Base-by-base conservation (phyloP, 2,113 vertebrate species). In the Eonycteris spelaea region DNA sequence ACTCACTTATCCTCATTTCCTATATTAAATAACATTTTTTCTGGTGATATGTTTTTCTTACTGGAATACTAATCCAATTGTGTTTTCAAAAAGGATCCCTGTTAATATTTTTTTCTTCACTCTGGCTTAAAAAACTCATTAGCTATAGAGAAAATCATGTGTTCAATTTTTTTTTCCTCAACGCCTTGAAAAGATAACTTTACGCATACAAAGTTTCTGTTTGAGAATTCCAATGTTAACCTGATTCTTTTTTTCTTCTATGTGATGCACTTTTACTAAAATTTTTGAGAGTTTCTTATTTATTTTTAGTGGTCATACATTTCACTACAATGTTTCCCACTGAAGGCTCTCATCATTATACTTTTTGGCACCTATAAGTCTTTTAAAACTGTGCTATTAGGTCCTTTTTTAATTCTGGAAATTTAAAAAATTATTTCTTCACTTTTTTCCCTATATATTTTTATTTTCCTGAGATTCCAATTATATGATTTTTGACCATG, bases 371-470 rank as follows among this genome's bases (percentile, higher is more conserved):
- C 7, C 45, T 33, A 7, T 48, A 48, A 63, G 14, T 74, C 21
- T 85, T 94, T 91, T 45, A 53, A 95, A 86, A 59, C 4, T 70
- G 21, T 61, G 2, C 28, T 74, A 5, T 63, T 48, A 5, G 21
- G 7, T 12, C 6, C 30, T 7, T 57, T n/a, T 35, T 63, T 28
- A 30, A 79, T 51, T 51, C 21, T 70, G 5, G 16, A 95, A 78
- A 87, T n/a, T 28, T 16, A 84, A 35, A 90, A 43, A 89, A 83
- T 82, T 80, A 77, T 94, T 92, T 87, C 61, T 78, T 95, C 24
- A 65, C 30, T 61, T 24, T 68, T 89, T 96, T 48, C 22, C 80
- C 71, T 21, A 28, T 16, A 26, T 63, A 61, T 57, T 63, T 83
- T 48, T 78, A 51, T 53, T 65, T 22, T 26, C 1, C 43, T 73